phyloP scores from a whole-genome alignment of 2,113 vertebrate genomes.

The Tapirus terrestris region DNA sequence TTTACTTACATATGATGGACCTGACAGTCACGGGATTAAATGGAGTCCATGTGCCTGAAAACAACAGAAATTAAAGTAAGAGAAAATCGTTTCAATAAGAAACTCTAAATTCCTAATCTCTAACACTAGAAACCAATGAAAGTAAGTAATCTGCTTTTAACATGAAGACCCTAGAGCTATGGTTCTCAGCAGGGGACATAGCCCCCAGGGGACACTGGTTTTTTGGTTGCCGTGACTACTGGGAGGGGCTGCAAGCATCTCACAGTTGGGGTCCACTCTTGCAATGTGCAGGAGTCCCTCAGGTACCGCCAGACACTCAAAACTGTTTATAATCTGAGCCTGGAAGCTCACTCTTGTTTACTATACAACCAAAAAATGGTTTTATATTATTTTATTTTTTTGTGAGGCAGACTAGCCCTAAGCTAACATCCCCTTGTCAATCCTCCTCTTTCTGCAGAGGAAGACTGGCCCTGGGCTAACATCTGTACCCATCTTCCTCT shows the following conservation, averaged over 20 bases:
- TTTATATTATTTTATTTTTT: not conserved
- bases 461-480: too few species aligned
- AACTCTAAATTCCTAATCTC: too few species aligned
- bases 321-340: not conserved
- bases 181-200: not conserved
- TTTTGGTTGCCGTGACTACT: not conserved
- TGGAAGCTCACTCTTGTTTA: too few species aligned
- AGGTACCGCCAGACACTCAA: not conserved
- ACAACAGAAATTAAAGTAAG: not conserved
- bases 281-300: not conserved
- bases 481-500: too few species aligned
- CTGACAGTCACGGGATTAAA: constrained; percentile 98
- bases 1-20: constrained; percentile 95
- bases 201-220: too few species aligned
- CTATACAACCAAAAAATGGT: rapidly evolving
- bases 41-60: constrained; percentile 97
- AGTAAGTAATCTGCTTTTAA: not conserved
- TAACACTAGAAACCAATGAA: too few species aligned
- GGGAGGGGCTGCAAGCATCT: not conserved
- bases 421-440: too few species aligned
- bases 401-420: too few species aligned
- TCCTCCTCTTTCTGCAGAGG: too few species aligned
- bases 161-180: not conserved
- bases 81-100: not conserved
- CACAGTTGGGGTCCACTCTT: rapidly evolving